phyloP scores from a whole-genome alignment of 2,113 vertebrate species.

The Perognathus longimembris region DNA sequence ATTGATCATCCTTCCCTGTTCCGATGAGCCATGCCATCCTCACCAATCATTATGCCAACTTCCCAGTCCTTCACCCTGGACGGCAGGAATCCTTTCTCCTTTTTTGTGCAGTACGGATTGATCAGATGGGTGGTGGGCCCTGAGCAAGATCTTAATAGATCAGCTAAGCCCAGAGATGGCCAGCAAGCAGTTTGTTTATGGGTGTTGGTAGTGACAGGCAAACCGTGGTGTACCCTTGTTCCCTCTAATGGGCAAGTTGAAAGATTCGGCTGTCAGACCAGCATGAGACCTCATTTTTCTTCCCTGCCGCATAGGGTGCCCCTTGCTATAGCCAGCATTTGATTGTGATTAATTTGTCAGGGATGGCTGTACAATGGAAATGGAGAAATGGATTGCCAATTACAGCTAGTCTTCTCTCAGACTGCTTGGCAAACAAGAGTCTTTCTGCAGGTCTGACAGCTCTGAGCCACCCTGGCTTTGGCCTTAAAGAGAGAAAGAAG shows the following conservation, averaged over 20 bases:
- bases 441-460: slow-evolving; percentile 79
- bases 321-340: slow-evolving; percentile 82
- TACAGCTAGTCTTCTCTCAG: slow-evolving; percentile 89
- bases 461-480: slow-evolving; percentile 71
- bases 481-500: slow-evolving; percentile 61
- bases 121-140: slow-evolving; percentile 83
- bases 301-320: slow-evolving; percentile 84
- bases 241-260: slow-evolving; percentile 91
- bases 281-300: slow-evolving; percentile 96
- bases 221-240: slow-evolving; percentile 88
- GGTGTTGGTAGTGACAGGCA: slow-evolving; percentile 89
- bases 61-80: slow-evolving; percentile 80
- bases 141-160: slow-evolving; percentile 88
- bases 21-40: slow-evolving; percentile 70
- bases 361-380: slow-evolving; percentile 91
- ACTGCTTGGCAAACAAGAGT: slow-evolving; percentile 81
- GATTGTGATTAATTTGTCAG: slow-evolving; percentile 95
- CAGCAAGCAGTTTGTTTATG: slow-evolving; percentile 91
- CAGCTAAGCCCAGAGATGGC: slow-evolving; percentile 78
- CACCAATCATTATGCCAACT: slow-evolving; percentile 82
- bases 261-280: slow-evolving; percentile 94
- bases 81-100: slow-evolving; percentile 84
- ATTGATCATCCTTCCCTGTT: slow-evolving; percentile 74
- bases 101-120: slow-evolving; percentile 81
- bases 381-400: slow-evolving; percentile 93